Conservation (phyloP, 2,113 vertebrate species). For the Aviceda subcristata region DNA sequence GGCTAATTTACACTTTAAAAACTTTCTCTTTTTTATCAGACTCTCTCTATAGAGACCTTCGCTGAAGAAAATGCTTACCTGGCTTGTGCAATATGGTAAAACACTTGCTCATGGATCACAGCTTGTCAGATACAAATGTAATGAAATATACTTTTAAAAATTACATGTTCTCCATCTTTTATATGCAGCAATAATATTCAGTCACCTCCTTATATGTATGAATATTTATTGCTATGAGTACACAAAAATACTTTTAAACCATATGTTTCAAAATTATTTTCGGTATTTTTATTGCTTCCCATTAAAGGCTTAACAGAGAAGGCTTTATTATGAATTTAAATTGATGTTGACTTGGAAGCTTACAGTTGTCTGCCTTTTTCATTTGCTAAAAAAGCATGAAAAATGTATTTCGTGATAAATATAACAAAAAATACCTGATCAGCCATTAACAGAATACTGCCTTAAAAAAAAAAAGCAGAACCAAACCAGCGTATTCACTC, state of each 20-base stretch:
- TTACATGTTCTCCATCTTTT: background rate
- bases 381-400: background rate
- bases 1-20: background rate
- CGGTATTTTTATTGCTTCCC: background rate
- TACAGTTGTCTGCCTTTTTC: background rate
- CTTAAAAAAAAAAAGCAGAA: background rate
- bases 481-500: background rate
- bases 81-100: slow-evolving; percentile 35
- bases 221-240: background rate
- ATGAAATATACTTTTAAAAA: background rate
- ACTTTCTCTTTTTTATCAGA: background rate
- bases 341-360: background rate
- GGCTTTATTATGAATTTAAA: background rate
- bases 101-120: background rate
- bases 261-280: background rate
- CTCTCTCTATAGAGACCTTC: background rate
- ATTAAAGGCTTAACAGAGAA: background rate
- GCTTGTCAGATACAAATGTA: background rate
- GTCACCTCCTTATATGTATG: background rate
- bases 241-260: background rate
- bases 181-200: background rate
- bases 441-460: background rate
- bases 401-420: background rate
- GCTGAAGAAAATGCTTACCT: background rate
- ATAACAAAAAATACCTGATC: background rate